phyloP scores from a whole-genome alignment of 2,113 vertebrate genomes.

The Colaptes auratus region DNA sequence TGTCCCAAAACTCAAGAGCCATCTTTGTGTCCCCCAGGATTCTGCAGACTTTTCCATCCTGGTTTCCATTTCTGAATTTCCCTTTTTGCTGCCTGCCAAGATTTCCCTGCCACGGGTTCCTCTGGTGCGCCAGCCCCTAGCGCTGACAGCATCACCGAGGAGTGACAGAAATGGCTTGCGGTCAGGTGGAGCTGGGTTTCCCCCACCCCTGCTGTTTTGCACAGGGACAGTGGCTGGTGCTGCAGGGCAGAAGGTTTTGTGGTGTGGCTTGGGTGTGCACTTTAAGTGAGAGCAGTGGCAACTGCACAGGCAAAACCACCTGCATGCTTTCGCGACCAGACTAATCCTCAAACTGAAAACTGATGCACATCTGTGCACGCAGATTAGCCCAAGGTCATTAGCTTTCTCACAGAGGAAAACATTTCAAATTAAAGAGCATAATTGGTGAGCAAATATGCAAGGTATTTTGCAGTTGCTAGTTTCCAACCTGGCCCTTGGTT shows the following conservation, averaged over 20 bases:
- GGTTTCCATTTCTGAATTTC: not conserved
- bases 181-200: not conserved
- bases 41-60: not conserved
- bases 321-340: not conserved
- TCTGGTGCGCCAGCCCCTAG: not conserved
- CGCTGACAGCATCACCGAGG: not conserved
- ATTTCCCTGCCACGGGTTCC: not conserved
- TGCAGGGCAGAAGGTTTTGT: not conserved
- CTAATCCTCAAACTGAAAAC: not conserved
- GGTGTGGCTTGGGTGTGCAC: not conserved
- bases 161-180: not conserved
- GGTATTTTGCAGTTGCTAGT: not conserved
- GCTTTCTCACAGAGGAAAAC: not conserved
- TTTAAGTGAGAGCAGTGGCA: not conserved
- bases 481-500: not conserved
- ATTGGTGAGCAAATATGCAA: constrained; percentile 20
- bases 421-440: not conserved
- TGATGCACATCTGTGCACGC: not conserved
- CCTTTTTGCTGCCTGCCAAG: not conserved
- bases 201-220: not conserved
- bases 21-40: not conserved
- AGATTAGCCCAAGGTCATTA: constrained; percentile 20
- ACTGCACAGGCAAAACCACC: accelerated
- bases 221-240: not conserved
- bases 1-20: accelerated